Conservation (phyloP, 2,113 vertebrate genomes). For the Prunella himalayana region DNA sequence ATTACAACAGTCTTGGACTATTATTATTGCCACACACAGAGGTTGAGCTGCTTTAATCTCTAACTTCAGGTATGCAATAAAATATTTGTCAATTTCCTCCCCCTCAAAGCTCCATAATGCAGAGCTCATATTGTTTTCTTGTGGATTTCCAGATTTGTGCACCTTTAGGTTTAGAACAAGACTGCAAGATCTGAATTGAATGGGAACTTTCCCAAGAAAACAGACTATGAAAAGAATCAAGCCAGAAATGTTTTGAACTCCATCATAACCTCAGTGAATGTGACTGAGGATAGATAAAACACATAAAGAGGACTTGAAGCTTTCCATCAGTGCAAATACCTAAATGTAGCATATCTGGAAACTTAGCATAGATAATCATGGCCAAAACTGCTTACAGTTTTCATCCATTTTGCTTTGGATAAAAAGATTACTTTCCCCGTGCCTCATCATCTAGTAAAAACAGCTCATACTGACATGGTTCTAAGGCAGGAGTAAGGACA, state of each 20-base stretch:
- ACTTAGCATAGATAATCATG: neutral
- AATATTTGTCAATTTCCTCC: neutral
- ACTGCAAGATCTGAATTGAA: neutral
- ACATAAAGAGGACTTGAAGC: neutral
- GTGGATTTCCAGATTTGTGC: neutral
- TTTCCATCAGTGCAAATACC: neutral
- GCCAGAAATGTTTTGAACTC: neutral
- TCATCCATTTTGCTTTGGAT: neutral
- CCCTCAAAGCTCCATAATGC: accelerated
- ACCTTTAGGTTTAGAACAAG: neutral
- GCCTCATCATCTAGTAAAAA: neutral
- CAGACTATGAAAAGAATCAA: neutral
- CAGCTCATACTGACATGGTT: neutral
- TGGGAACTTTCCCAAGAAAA: neutral
- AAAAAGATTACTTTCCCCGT: neutral
- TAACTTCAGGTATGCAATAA: neutral
- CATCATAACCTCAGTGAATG: neutral
- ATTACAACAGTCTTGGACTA: neutral
- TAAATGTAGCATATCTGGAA: accelerated
- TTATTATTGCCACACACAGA: neutral
- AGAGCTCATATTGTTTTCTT: neutral
- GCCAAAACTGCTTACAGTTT: neutral
- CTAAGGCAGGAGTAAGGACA: neutral
- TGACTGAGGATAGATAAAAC: neutral
- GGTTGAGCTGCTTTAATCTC: neutral